Evolutionary conservation across 2,888 invertebrate species (phyloP).

Genomic region (Hirtodrosophila alboralis): DNA sequence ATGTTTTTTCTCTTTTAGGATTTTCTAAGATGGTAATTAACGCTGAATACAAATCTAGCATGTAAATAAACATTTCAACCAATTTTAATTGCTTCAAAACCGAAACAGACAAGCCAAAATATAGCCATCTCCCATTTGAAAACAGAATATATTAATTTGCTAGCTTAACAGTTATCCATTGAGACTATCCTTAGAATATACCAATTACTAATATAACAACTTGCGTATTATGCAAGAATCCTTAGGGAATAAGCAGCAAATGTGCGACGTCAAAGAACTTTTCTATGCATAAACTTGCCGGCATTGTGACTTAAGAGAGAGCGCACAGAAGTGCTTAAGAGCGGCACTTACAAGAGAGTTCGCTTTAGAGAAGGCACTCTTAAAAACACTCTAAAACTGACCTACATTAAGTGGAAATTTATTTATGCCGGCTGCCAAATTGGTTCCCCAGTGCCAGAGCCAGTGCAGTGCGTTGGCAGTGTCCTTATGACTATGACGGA

Average conservation of each 20-base stretch:
- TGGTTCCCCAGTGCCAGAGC: constrained; percentile 70
- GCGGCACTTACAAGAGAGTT: constrained; percentile 17
- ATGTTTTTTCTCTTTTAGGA: too few relatives aligned
- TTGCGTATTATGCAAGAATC: constrained; percentile 49
- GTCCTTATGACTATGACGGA: constrained; percentile 65
- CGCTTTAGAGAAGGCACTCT: too few relatives aligned
- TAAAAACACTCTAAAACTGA: constrained; percentile 50
- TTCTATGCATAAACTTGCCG: constrained; percentile 30
- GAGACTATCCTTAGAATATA: constrained; percentile 18
- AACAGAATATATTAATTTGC: too few relatives aligned
- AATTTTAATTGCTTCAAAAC: too few relatives aligned
- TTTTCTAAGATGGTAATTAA: too few relatives aligned
- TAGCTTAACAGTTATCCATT: too few relatives aligned
- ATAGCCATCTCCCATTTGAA: too few relatives aligned
- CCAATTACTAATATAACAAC: constrained; percentile 41
- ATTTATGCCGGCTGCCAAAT: constrained; percentile 80
- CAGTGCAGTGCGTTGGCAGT: constrained; percentile 53
- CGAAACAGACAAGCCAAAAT: too few relatives aligned
- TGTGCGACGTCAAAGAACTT: constrained; percentile 33
- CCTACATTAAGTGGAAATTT: constrained; percentile 78
- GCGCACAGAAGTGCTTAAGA: constrained; percentile 4
- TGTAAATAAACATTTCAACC: too few relatives aligned
- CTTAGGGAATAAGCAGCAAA: constrained; percentile 27
- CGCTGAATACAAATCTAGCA: too few relatives aligned
- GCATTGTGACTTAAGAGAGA: constrained; percentile 47